Conservation (phyloP, 2,113 vertebrate genomes). For the Copsychus sechellarum region DNA sequence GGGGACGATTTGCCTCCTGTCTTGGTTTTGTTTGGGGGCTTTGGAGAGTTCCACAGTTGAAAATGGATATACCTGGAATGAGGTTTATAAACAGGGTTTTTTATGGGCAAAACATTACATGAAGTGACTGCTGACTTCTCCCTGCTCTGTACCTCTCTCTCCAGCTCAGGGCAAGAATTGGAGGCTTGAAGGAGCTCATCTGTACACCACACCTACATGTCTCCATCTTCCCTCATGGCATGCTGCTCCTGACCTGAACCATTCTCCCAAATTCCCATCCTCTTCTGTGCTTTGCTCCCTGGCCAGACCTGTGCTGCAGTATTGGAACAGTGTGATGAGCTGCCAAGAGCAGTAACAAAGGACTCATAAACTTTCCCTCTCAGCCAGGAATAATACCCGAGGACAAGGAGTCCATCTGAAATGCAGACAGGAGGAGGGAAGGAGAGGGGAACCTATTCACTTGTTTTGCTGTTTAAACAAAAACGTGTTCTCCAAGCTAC, state of each 20-base stretch:
- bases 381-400: conserved; percentile 50
- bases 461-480: conserved; percentile 52
- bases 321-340: conserved; percentile 34
- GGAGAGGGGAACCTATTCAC: background rate
- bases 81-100: background rate
- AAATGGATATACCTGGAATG: background rate
- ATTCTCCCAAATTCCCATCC: conserved; percentile 16
- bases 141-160: background rate
- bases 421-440: conserved; percentile 34
- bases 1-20: background rate
- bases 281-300: background rate
- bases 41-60: background rate
- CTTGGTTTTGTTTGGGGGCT: background rate
- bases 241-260: background rate
- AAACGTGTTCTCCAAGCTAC: background rate
- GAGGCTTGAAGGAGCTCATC: background rate
- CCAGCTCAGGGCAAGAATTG: background rate
- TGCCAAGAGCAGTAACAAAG: conserved; percentile 56
- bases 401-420: conserved; percentile 22
- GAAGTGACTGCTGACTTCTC: background rate
- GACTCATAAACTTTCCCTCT: conserved; percentile 25
- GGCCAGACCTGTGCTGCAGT: conserved; percentile 26
- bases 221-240: background rate
- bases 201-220: background rate
- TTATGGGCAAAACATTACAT: background rate